Percentiles rank a stretch among this genome's conserved stretches.
Conservation (phyloP, 1,140 invertebrate species). For the Hormaphis cornu region DNA sequence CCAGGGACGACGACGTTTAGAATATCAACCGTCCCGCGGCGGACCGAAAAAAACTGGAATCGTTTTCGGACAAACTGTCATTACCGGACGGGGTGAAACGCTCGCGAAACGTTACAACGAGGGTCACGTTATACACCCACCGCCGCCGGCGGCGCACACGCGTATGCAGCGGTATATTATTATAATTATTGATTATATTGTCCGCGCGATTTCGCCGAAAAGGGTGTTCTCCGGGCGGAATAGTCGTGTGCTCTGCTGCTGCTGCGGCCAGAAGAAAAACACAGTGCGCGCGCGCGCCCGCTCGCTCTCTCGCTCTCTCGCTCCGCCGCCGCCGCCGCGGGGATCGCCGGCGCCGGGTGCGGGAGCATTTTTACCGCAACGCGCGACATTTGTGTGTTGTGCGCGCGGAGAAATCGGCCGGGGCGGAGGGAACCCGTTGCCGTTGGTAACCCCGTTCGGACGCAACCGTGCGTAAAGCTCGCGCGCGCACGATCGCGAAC, state of each 20-base stretch:
- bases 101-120: too few relatives aligned
- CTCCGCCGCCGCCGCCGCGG: too few relatives aligned
- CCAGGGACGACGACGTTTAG: too few relatives aligned
- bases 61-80: too few relatives aligned
- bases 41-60: too few relatives aligned
- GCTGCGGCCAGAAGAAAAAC: background rate
- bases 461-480: constrained; percentile 30
- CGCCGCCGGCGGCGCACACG: background rate
- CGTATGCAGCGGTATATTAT: background rate
- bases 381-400: constrained; percentile 24
- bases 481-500: constrained; percentile 19
- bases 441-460: constrained; percentile 29
- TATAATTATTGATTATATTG: constrained; percentile 33
- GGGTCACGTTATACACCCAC: background rate
- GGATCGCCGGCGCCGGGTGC: background rate
- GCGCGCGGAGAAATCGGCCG: background rate
- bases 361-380: constrained; percentile 21
- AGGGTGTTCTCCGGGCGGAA: background rate
- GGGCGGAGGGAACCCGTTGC: background rate
- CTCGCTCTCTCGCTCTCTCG: background rate
- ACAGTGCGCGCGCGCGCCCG: background rate
- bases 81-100: too few relatives aligned
- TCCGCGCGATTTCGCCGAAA: constrained; percentile 15
- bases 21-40: too few relatives aligned
- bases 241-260: background rate